phyloP scores from a whole-genome alignment of 2,797 vertebrate genomes.

The Hapalemur alaotrensis region DNA sequence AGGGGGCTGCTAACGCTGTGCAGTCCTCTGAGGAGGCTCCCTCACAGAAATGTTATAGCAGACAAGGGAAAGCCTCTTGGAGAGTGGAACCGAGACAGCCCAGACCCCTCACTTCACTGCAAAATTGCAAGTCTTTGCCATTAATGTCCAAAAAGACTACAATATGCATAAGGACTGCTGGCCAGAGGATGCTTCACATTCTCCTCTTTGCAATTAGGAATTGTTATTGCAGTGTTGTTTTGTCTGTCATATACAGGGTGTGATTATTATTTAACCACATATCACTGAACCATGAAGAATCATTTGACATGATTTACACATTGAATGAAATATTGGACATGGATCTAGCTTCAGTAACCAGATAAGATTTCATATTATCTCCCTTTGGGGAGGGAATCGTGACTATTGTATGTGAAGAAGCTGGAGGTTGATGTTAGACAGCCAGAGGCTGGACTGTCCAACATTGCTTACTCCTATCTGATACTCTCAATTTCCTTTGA shows the following conservation, averaged over 20 bases:
- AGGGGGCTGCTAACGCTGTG: background rate
- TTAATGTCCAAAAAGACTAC: background rate
- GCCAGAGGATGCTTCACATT: background rate
- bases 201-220: background rate
- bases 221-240: background rate
- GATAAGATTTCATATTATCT: background rate
- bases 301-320: background rate
- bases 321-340: background rate
- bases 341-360: background rate
- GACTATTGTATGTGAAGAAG: background rate
- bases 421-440: background rate
- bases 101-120: background rate
- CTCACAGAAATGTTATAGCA: background rate
- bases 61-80: background rate
- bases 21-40: background rate
- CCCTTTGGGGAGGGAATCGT: background rate
- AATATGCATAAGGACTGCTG: background rate
- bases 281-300: constrained; percentile 16
- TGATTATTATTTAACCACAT: background rate
- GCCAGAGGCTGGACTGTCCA: background rate
- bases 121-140: background rate
- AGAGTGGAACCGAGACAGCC: background rate
- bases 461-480: background rate
- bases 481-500: background rate
- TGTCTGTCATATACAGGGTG: background rate